Percentiles rank a stretch among this genome's conserved stretches.
Evolutionary conservation across 2,797 vertebrate genomes (phyloP).

Genomic region (Tamandua tetradactyla): DNA sequence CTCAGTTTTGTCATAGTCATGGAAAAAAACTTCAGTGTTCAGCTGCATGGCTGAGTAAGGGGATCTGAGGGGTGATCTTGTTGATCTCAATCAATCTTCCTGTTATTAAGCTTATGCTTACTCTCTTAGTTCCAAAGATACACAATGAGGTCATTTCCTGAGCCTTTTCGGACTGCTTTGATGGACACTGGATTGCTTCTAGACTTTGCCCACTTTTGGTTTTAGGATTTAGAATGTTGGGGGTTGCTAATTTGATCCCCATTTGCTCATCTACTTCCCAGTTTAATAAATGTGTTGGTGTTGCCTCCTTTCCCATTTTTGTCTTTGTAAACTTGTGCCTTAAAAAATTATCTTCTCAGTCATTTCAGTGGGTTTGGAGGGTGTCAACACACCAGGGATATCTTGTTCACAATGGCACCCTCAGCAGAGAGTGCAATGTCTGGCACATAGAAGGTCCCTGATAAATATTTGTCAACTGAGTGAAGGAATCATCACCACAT

Average conservation of each 20-base stretch:
- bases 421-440: not conserved
- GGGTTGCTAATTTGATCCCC: not conserved
- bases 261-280: not conserved
- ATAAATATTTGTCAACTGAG: not conserved
- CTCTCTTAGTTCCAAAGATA: not conserved
- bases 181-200: not conserved
- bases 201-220: not conserved
- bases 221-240: not conserved
- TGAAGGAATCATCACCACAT: not conserved
- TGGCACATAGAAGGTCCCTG: not conserved
- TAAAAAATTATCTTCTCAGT: not conserved
- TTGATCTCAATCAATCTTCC: not conserved
- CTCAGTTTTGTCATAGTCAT: not conserved
- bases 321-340: not conserved
- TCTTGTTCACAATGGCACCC: not conserved
- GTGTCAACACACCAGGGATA: not conserved
- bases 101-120: not conserved
- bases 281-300: not conserved
- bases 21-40: not conserved
- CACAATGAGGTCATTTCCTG: not conserved
- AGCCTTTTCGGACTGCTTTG: not conserved
- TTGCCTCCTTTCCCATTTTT: not conserved
- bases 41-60: not conserved
- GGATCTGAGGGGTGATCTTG: not conserved
- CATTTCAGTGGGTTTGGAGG: not conserved